Percentiles rank a stretch among this genome's conserved stretches.
Evolutionary conservation across 53 echinoderm and acorn worm species (phyloP).

Genomic region (Holothuria scabra): DNA sequence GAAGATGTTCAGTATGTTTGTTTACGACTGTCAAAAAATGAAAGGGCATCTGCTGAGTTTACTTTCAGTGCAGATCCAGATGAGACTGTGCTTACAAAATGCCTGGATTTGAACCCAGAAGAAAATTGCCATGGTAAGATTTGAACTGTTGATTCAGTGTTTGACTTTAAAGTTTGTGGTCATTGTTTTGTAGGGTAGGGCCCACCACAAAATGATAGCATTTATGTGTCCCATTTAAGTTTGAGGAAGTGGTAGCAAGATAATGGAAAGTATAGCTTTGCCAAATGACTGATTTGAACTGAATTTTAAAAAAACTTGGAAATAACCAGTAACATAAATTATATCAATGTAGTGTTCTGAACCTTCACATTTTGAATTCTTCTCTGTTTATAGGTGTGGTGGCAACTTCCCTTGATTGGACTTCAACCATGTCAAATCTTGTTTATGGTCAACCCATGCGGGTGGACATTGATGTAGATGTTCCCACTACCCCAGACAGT

Average conservation of each 20-base stretch:
- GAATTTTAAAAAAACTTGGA: too few relatives aligned
- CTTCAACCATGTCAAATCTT: slow-evolving; percentile 46
- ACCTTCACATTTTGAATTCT: neutral
- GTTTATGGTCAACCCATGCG: slow-evolving; percentile 72
- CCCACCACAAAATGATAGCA: too few relatives aligned
- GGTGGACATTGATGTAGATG: slow-evolving; percentile 71
- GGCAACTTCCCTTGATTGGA: slow-evolving; percentile 71
- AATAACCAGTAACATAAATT: too few relatives aligned
- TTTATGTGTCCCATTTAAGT: too few relatives aligned
- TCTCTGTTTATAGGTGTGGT: slow-evolving; percentile 63
- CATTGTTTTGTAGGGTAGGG: neutral
- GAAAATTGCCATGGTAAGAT: slow-evolving; percentile 58
- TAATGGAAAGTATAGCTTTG: too few relatives aligned
- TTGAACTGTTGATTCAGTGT: neutral
- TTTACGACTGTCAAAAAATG: slow-evolving; percentile 77
- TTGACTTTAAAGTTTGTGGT: too few relatives aligned
- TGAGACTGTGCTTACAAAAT: slow-evolving; percentile 67
- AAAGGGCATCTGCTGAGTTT: slow-evolving; percentile 74
- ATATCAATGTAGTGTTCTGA: neutral
- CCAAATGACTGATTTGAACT: too few relatives aligned
- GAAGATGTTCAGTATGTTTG: slow-evolving; percentile 72
- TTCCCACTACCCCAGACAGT: slow-evolving; percentile 69
- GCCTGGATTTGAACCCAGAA: slow-evolving; percentile 52
- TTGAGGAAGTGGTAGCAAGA: too few relatives aligned
- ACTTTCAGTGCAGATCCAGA: slow-evolving; percentile 72